phyloP scores from a whole-genome alignment of 2,797 vertebrate genomes.

The Decapterus maruadsi region DNA sequence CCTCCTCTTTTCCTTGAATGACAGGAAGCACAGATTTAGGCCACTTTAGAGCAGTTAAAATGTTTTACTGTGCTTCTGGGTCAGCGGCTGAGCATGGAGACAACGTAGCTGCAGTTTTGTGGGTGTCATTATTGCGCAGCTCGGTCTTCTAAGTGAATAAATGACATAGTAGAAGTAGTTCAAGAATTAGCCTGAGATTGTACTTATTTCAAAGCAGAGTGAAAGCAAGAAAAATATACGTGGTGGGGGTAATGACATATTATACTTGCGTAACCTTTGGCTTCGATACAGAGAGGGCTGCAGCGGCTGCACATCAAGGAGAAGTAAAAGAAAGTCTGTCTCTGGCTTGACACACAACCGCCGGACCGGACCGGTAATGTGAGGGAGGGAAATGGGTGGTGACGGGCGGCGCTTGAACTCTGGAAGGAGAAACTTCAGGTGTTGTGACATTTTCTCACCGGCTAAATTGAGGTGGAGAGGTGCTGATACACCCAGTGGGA shows the following conservation, averaged over 20 bases:
- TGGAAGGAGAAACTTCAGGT: conserved; percentile 35
- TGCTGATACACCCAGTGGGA: neutral
- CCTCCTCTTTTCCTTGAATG: conserved; percentile 19
- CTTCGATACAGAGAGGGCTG: conserved; percentile 36
- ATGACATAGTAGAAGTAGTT: conserved; percentile 39
- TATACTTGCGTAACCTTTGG: conserved; percentile 56
- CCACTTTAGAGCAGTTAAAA: conserved; percentile 5
- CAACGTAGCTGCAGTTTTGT: conserved; percentile 33
- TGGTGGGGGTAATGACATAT: conserved; percentile 49
- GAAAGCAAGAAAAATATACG: conserved; percentile 52
- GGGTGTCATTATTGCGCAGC: conserved; percentile 49
- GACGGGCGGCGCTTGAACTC: conserved; percentile 34
- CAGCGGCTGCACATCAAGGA: conserved; percentile 38
- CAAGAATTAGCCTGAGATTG: conserved; percentile 39
- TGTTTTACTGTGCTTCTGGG: conserved; percentile 23
- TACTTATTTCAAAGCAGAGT: conserved; percentile 55
- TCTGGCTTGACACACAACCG: conserved; percentile 34
- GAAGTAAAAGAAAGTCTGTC: conserved; percentile 35
- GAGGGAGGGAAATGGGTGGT: conserved; percentile 29
- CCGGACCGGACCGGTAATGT: conserved; percentile 33
- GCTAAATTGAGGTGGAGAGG: conserved; percentile 22
- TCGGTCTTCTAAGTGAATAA: conserved; percentile 37
- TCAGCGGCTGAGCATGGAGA: conserved; percentile 18
- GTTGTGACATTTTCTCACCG: conserved; percentile 31
- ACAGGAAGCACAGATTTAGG: conserved; percentile 55